Conservation (phyloP, 1,140 invertebrate species). For the Listronotus bonariensis region DNA sequence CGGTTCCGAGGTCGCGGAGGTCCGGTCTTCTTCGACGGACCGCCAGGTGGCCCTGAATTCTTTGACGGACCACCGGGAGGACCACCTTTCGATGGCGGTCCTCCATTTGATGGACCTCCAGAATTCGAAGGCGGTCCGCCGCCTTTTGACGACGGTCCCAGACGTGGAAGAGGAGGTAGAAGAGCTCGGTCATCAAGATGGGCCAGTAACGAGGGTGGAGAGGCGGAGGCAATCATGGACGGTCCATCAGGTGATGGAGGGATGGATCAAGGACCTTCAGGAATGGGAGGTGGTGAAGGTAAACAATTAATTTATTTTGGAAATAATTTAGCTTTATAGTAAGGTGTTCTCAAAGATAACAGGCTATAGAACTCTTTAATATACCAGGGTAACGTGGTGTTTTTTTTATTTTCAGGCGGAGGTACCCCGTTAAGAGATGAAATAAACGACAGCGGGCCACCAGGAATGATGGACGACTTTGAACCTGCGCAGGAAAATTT, state of each 20-base stretch:
- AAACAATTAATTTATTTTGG: slow-evolving; percentile 1
- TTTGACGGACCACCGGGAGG: slow-evolving; percentile 25
- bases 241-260: slow-evolving; percentile 6
- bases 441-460: slow-evolving; percentile 11
- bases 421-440: slow-evolving; percentile 29
- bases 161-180: background rate
- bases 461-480: too few species aligned
- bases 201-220: background rate
- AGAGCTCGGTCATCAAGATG: background rate
- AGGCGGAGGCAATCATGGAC: background rate
- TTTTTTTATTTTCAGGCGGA: slow-evolving; percentile 6
- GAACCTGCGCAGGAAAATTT: too few species aligned
- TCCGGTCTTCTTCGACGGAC: slow-evolving; percentile 21
- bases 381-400: too few species aligned
- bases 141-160: slow-evolving; percentile 1
- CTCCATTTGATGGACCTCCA: slow-evolving; percentile 34
- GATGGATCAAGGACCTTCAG: slow-evolving; percentile 11
- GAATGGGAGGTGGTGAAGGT: slow-evolving; percentile 4
- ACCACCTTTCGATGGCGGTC: slow-evolving; percentile 30
- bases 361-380: too few species aligned
- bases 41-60: slow-evolving; percentile 15
- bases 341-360: too few species aligned
- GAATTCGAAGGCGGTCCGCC: slow-evolving; percentile 14
- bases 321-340: background rate
- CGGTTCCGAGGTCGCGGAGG: slow-evolving; percentile 16